phyloP scores from a whole-genome alignment of 2,888 invertebrate species.

The Mesodorylaimus sp. region DNA sequence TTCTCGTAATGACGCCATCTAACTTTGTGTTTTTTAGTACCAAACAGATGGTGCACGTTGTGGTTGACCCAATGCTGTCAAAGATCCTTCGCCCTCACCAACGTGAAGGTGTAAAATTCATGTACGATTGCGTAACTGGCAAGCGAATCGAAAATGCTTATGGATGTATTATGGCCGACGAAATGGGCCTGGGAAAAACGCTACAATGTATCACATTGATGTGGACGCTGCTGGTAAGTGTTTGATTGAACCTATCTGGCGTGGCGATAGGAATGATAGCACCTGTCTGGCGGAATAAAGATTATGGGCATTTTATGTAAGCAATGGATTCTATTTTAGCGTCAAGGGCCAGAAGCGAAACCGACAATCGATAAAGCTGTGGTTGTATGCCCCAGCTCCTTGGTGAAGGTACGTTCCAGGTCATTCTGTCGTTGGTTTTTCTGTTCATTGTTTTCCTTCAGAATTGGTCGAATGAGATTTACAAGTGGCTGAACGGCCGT shows the following conservation, averaged over 20 bases:
- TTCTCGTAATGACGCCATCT: background rate
- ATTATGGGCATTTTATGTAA: no score
- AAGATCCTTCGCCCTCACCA: conserved; percentile 88
- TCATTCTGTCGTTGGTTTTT: background rate
- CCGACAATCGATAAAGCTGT: conserved; percentile 76
- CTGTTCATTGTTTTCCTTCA: conserved; percentile 20
- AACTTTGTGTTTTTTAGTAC: background rate
- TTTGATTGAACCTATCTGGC: background rate
- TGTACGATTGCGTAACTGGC: conserved; percentile 97
- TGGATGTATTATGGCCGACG: conserved; percentile 99
- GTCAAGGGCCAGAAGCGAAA: conserved; percentile 76
- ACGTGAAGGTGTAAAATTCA: conserved; percentile 92
- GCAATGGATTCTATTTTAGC: no score
- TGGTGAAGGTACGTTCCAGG: conserved; percentile 67
- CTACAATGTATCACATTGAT: conserved; percentile 85
- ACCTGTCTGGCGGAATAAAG: no score
- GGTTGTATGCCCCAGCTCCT: conserved; percentile 85
- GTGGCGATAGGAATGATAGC: background rate
- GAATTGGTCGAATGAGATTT: conserved; percentile 96
- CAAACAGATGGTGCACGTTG: conserved; percentile 62
- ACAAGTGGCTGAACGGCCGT: conserved; percentile 74
- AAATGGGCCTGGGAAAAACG: conserved; percentile 91
- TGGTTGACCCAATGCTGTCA: conserved; percentile 79
- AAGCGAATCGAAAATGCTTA: conserved; percentile 53
- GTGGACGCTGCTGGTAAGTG: conserved; percentile 60